These are phyloP conservation scores for Harpalus rufipes DNA, from an alignment of 2,888 invertebrate species.

Conservation along the genomic window DNA sequence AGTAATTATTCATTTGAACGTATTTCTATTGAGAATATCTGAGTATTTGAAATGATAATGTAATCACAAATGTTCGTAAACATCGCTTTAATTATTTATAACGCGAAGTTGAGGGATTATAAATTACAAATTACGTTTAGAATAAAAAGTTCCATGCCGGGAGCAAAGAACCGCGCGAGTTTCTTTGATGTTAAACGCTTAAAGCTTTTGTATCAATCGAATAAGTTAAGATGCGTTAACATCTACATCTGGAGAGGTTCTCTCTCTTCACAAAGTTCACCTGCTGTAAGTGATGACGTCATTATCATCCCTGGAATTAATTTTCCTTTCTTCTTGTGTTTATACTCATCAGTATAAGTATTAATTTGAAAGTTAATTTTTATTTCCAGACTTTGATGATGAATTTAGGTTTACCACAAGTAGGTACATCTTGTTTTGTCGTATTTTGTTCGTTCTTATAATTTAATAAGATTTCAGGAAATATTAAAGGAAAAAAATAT, in stretches of 20 bases:
- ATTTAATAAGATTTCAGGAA: background rate
- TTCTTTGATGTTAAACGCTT: constrained; percentile 58
- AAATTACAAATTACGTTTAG: constrained; percentile 35
- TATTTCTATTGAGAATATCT: constrained; percentile 5
- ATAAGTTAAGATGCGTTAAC: constrained; percentile 61
- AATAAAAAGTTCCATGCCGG: constrained; percentile 20
- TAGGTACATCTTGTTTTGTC: constrained; percentile 23
- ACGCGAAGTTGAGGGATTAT: constrained; percentile 10
- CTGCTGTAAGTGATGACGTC: background rate
- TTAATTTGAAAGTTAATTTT: constrained; percentile 44
- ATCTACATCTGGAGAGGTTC: constrained; percentile 37
- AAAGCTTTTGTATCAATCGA: constrained; percentile 57
- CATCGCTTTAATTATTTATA: constrained; percentile 21
- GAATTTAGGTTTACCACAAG: background rate
- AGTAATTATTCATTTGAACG: background rate
- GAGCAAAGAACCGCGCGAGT: background rate
- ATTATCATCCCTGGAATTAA: constrained; percentile 14
- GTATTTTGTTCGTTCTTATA: background rate
- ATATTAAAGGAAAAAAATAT: too few species aligned
- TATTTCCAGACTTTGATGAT: constrained; percentile 27
- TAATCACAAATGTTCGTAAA: background rate
- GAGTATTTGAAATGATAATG: background rate
- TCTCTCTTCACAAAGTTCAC: background rate
- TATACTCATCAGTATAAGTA: constrained; percentile 28
- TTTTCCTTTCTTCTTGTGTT: constrained; percentile 12